These are phyloP conservation scores for Medauroidea extradentata DNA, from an alignment of 1,140 invertebrate species.

Conservation along the genomic window DNA sequence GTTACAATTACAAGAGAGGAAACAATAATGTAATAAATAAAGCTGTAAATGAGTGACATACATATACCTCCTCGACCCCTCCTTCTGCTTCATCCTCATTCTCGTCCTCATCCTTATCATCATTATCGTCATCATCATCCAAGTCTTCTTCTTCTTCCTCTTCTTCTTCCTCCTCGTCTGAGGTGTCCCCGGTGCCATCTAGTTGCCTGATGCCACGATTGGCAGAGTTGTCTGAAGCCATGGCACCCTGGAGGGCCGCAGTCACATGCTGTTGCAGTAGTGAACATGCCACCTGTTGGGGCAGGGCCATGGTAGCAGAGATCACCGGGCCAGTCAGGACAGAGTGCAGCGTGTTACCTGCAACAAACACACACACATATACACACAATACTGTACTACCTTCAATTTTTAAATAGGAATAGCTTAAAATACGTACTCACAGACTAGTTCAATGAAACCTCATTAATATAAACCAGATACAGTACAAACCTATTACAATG, in stretches of 20 bases:
- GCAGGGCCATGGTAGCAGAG: conserved; percentile 77
- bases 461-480: too few relatives aligned
- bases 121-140: conserved; percentile 63
- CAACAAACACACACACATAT: too few relatives aligned
- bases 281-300: conserved; percentile 68
- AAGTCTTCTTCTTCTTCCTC: conserved; percentile 63
- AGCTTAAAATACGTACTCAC: too few relatives aligned
- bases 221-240: background rate
- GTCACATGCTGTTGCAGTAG: conserved; percentile 83
- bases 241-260: conserved; percentile 56
- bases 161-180: conserved; percentile 66
- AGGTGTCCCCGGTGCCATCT: conserved; percentile 71
- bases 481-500: too few relatives aligned
- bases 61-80: conserved; percentile 55
- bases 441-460: too few relatives aligned
- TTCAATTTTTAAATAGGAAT: too few relatives aligned
- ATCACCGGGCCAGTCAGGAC: conserved; percentile 79
- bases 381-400: too few relatives aligned
- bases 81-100: conserved; percentile 67
- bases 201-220: conserved; percentile 43
- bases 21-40: too few relatives aligned
- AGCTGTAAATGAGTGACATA: background rate
- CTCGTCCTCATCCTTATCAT: conserved; percentile 72
- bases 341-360: conserved; percentile 51
- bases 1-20: too few relatives aligned